A percentile compares a stretch with the other conserved stretches of the same genome.
phyloP scores from a whole-genome alignment of 1,140 invertebrate species.

The Cydia pomonella region DNA sequence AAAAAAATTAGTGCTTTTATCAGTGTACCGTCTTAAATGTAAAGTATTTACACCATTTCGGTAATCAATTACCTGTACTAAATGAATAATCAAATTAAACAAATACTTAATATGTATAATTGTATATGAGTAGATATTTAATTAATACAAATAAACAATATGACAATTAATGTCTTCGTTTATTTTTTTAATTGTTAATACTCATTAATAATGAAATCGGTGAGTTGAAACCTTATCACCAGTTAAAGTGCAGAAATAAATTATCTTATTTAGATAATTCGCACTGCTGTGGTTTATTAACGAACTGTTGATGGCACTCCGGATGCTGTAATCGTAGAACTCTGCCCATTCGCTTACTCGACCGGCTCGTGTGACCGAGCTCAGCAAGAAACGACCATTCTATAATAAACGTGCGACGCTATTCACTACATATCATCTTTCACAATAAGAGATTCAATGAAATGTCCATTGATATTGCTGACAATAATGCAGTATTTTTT shows the following conservation, averaged over 20 bases:
- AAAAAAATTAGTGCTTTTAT: too few relatives aligned
- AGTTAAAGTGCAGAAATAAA: not conserved
- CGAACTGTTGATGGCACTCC: conserved; percentile 43
- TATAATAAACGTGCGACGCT: conserved; percentile 25
- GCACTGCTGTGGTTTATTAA: conserved; percentile 36
- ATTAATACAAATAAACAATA: not conserved
- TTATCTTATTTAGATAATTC: conserved; percentile 11
- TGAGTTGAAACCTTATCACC: not conserved
- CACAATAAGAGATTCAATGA: conserved; percentile 29
- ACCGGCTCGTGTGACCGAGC: conserved; percentile 39
- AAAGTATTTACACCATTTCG: not conserved
- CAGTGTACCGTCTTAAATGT: not conserved
- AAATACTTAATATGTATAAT: too few relatives aligned
- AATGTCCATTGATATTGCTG: conserved; percentile 8
- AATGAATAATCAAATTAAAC: too few relatives aligned
- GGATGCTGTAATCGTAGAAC: conserved; percentile 50
- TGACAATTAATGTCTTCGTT: not conserved
- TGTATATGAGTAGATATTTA: too few relatives aligned
- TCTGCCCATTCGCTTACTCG: conserved; percentile 42
- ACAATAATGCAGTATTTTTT: conserved; percentile 5
- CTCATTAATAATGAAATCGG: not conserved
- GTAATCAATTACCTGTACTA: not conserved
- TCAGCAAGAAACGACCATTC: conserved; percentile 33
- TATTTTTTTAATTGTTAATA: not conserved
- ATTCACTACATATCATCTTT: conserved; percentile 31